These are phyloP conservation scores for Operophtera brumata DNA, from an alignment of 2,888 invertebrate genomes.

Conservation along the genomic window DNA sequence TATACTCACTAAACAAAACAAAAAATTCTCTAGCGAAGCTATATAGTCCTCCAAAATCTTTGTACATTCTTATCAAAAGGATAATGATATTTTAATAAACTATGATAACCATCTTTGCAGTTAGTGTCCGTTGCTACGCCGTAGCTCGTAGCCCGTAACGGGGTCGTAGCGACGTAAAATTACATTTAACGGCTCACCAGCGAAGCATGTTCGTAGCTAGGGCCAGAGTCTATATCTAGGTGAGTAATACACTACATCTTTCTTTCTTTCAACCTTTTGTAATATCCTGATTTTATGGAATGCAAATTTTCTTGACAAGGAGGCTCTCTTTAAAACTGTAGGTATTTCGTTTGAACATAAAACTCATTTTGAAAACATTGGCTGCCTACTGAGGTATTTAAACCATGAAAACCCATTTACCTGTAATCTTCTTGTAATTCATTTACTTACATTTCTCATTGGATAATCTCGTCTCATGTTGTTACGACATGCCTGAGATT, in stretches of 20 bases:
- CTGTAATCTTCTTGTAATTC: slow-evolving; percentile 27
- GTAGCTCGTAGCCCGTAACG: slow-evolving; percentile 40
- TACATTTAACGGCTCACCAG: slow-evolving; percentile 58
- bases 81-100: no score
- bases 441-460: slow-evolving; percentile 29
- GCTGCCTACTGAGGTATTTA: neutral
- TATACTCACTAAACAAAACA: no score
- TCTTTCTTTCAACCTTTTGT: no score
- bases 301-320: neutral
- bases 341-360: neutral
- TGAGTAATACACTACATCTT: neutral
- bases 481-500: slow-evolving; percentile 19
- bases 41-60: no score
- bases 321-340: neutral
- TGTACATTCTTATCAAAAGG: no score
- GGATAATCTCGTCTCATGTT: slow-evolving; percentile 27
- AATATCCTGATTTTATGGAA: no score
- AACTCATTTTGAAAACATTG: neutral
- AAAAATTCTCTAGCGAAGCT: no score
- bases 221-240: neutral
- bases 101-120: neutral
- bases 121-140: neutral
- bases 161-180: slow-evolving; percentile 48
- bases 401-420: slow-evolving; percentile 24
- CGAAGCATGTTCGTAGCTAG: neutral